phyloP scores from a whole-genome alignment of 2,113 vertebrate species.

The Austrofundulus limnaeus region DNA sequence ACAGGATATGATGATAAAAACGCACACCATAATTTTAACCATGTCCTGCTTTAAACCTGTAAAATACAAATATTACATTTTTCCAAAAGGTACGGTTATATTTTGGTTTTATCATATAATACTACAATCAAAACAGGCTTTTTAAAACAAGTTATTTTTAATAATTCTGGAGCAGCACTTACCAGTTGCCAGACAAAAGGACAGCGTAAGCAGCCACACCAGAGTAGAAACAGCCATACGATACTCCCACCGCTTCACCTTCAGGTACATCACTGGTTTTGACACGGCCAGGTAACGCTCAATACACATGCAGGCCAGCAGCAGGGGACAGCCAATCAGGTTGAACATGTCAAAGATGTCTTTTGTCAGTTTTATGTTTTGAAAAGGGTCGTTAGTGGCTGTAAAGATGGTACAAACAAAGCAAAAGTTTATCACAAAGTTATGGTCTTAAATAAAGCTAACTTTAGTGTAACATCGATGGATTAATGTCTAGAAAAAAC shows the following conservation, averaged over 20 bases:
- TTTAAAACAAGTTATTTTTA: neutral
- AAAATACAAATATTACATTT: neutral
- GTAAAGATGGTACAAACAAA: neutral
- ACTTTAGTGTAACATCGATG: too few relatives aligned
- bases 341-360: constrained; percentile 36
- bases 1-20: constrained; percentile 35
- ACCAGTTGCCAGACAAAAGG: constrained; percentile 23
- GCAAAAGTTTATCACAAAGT: neutral
- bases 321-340: constrained; percentile 62
- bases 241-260: constrained; percentile 44
- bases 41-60: constrained; percentile 14
- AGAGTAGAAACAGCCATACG: constrained; percentile 28
- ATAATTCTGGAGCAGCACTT: neutral
- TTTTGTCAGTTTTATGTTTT: accelerated
- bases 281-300: constrained; percentile 62
- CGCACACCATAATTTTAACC: neutral
- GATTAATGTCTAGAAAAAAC: too few relatives aligned
- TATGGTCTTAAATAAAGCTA: too few relatives aligned
- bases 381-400: accelerated
- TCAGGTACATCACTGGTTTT: constrained; percentile 33
- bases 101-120: too few relatives aligned
- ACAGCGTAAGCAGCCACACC: constrained; percentile 57
- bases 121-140: too few relatives aligned
- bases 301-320: constrained; percentile 58
- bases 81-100: too few relatives aligned